Conservation (phyloP, 2,797 vertebrate species). For the Pseudopleuronectes americanus region DNA sequence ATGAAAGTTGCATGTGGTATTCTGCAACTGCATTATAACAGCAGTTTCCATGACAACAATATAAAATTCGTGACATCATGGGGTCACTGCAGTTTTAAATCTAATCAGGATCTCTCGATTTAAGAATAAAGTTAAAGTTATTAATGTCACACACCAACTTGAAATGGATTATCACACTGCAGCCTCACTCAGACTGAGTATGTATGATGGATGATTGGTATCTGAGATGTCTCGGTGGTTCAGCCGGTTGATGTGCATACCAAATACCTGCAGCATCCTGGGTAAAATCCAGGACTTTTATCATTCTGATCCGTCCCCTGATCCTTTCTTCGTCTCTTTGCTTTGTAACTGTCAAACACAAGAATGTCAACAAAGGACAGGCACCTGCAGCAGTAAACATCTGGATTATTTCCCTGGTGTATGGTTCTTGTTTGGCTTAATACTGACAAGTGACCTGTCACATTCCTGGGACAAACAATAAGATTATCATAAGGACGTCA, state of each 20-base stretch:
- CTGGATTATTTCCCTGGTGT: conserved; percentile 45
- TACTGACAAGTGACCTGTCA: conserved; percentile 14
- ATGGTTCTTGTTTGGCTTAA: conserved; percentile 40
- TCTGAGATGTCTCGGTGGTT: conserved; percentile 43
- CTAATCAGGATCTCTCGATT: conserved; percentile 10
- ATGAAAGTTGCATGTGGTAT: conserved; percentile 42
- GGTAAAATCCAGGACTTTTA: conserved; percentile 33
- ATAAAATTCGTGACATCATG: not conserved
- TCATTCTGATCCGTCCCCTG: conserved; percentile 23
- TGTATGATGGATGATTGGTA: conserved; percentile 47
- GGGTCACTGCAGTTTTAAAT: conserved; percentile 6
- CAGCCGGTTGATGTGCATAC: conserved; percentile 46
- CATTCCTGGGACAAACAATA: conserved; percentile 28
- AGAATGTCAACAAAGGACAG: conserved; percentile 29
- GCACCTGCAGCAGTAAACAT: conserved; percentile 35
- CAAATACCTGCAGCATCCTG: conserved; percentile 49
- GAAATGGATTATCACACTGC: conserved; percentile 35
- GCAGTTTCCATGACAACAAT: conserved; percentile 21
- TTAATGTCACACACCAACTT: conserved; percentile 27
- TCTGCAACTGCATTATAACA: conserved; percentile 36
- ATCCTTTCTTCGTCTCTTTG: conserved; percentile 28
- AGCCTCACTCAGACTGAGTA: conserved; percentile 12
- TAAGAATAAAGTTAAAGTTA: conserved; percentile 16
- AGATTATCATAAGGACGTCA: conserved; percentile 14
- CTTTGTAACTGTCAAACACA: conserved; percentile 25